Base-by-base conservation (phyloP, 64 coral and sea anemone species). In the Stylophora pistillata region DNA sequence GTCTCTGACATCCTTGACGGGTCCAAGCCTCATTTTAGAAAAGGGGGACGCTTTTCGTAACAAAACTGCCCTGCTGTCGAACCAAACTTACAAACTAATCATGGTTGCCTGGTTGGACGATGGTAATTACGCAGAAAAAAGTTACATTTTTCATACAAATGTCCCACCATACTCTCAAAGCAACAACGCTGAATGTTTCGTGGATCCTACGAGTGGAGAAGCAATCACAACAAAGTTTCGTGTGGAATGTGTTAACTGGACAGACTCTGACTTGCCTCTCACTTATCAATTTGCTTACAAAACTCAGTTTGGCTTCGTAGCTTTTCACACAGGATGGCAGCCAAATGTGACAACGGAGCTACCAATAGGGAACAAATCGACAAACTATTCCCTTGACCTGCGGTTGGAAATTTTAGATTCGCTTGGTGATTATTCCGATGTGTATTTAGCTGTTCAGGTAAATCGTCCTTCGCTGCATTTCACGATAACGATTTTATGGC, bases 151-250 rank as follows among this genome's bases (percentile, higher is more conserved):
- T 14, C 62, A 75, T 26, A 96, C 95, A 2, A 96, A 96, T 76
- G 72, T 79, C 0, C 79, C 91, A 7, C 95, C 95, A 6, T 78
- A 77, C 32, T 29, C 55, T 15, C 31, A 21, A 68, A 85, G 32
- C 1, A 76, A 78, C 4, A 62, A 86, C 64, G 25, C 15, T 3
- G 56, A 34, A 26, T 91, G 91, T 16, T 71, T 69, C 6, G 78
- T 74, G n/a, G 61, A 79, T 2, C 91, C 91, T 15, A 62, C 55
- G 29, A 14, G 23, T 61, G 94, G 94, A 25, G 58, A 72, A 30
- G 94, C 94, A 17, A 87, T 96, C 12, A 34, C 75, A 30, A 96
- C 91, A 16, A 80, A 90, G 77, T 96, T 89, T 47, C 74, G 4
- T 2, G 71, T 96, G 32, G 16, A 32, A 41, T 96, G 94, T 56